Conservation (phyloP, 2,888 invertebrate species). For the Pandemis cinnamomeana region DNA sequence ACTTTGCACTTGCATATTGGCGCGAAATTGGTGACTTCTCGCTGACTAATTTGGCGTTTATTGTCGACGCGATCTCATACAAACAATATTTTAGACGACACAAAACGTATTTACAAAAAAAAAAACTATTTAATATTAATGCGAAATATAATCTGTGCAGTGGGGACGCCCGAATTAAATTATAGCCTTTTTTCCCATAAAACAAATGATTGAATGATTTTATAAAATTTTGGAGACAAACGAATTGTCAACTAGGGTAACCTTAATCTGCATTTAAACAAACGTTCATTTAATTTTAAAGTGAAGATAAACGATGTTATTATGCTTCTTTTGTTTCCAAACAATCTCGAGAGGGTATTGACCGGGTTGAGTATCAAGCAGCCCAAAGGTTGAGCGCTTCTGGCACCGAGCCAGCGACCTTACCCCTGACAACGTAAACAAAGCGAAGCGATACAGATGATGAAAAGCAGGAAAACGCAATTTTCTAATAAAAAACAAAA, state of each 20-base stretch:
- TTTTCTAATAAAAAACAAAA: too few relatives aligned
- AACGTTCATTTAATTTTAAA: neutral
- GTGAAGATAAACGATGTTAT: neutral
- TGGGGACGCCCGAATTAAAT: too few relatives aligned
- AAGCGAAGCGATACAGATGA: neutral
- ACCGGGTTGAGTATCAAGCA: slow-evolving; percentile 10
- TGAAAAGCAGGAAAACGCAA: slow-evolving; percentile 2
- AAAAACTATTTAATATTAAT: too few relatives aligned
- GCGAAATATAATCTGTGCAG: too few relatives aligned
- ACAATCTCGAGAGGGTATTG: slow-evolving; percentile 30
- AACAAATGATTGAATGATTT: too few relatives aligned
- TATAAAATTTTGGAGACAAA: too few relatives aligned
- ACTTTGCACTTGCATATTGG: slow-evolving; percentile 29
- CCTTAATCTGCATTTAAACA: neutral
- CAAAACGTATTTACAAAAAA: too few relatives aligned
- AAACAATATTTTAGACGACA: too few relatives aligned
- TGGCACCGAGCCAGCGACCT: slow-evolving; percentile 32
- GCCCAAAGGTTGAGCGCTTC: slow-evolving; percentile 20
- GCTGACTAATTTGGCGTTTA: neutral
- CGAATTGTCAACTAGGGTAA: too few relatives aligned
- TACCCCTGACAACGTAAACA: slow-evolving; percentile 23
- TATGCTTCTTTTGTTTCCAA: slow-evolving; percentile 22
- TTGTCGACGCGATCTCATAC: neutral
- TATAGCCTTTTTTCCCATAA: too few relatives aligned
- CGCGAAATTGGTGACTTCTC: slow-evolving; percentile 24